Evolutionary conservation across 2,797 vertebrate species (phyloP).

Genomic region (Eidolon dupreanum): DNA sequence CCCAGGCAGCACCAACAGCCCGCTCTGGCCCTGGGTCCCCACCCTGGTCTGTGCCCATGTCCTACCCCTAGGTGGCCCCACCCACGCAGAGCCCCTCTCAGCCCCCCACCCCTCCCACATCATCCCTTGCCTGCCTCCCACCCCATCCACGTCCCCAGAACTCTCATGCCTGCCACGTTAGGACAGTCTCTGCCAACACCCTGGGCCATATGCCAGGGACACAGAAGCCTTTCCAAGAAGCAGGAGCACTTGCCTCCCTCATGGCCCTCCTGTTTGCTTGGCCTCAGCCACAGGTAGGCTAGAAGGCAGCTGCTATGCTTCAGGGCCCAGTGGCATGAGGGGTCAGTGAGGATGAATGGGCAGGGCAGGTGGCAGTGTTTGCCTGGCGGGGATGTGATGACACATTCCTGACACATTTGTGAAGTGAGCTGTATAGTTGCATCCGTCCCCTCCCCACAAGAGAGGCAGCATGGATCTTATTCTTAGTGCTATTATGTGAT

Average conservation of each 20-base stretch:
- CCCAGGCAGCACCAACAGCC: conserved; percentile 48
- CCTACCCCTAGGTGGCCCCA: not conserved
- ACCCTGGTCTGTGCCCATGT: not conserved
- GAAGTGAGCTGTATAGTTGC: fast-evolving
- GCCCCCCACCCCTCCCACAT: not conserved
- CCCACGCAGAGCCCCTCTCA: not conserved
- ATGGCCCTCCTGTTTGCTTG: not conserved
- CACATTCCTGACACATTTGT: not conserved
- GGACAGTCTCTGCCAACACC: conserved; percentile 67
- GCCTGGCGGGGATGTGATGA: not conserved
- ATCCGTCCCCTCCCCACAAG: fast-evolving
- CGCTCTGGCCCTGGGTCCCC: conserved; percentile 37
- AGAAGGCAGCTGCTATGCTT: not conserved
- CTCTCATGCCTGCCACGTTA: conserved; percentile 70
- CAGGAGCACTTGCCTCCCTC: not conserved
- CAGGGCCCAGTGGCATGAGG: not conserved
- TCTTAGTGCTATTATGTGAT: fast-evolving
- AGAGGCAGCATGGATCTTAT: fast-evolving
- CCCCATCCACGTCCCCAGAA: conserved; percentile 50
- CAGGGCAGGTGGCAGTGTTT: not conserved
- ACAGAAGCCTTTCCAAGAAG: conserved; percentile 25
- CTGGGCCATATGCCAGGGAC: conserved; percentile 57
- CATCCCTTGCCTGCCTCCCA: not conserved
- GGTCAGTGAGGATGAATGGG: not conserved
- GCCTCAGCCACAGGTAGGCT: not conserved